phyloP scores from a whole-genome alignment of 2,888 invertebrate genomes.

The Pseudoips prasinana region DNA sequence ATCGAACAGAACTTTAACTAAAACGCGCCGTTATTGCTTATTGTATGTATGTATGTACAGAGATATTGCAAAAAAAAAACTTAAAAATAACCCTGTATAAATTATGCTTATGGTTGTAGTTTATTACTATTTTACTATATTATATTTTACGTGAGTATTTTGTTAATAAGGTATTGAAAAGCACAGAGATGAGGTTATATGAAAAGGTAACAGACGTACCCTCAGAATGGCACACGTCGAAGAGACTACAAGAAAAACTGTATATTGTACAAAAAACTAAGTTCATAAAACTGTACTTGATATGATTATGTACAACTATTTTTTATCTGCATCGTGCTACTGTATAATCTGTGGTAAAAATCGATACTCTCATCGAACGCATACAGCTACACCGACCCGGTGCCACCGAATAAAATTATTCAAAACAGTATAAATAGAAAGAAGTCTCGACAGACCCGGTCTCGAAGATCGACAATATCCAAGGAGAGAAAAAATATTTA shows the following conservation, averaged over 20 bases:
- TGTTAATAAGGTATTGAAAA: constrained; percentile 67
- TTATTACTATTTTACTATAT: constrained; percentile 68
- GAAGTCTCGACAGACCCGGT: constrained; percentile 31
- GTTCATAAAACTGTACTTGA: constrained; percentile 74
- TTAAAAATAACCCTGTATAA: constrained; percentile 80
- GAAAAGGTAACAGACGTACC: constrained; percentile 70
- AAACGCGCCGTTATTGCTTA: constrained; percentile 26
- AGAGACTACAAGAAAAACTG: constrained; percentile 65
- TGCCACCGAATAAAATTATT: constrained; percentile 34
- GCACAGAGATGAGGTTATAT: constrained; percentile 70
- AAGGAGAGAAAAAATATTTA: constrained; percentile 45
- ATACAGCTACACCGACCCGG: constrained; percentile 13
- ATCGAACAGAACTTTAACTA: constrained; percentile 21
- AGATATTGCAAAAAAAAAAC: constrained; percentile 47
- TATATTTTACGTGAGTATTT: constrained; percentile 70
- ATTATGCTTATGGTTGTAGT: constrained; percentile 77
- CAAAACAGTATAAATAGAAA: constrained; percentile 46
- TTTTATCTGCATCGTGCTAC: constrained; percentile 37
- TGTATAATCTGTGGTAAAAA: constrained; percentile 40
- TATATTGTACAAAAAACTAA: constrained; percentile 66
- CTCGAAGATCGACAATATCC: constrained; percentile 37
- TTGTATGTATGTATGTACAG: constrained; percentile 39
- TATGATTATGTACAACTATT: constrained; percentile 71
- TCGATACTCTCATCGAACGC: constrained; percentile 27
- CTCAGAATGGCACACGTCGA: constrained; percentile 73